Percentiles rank a stretch among this genome's conserved stretches.
Conservation (phyloP, 2,113 vertebrate species). For the Ranitomeya imitator region DNA sequence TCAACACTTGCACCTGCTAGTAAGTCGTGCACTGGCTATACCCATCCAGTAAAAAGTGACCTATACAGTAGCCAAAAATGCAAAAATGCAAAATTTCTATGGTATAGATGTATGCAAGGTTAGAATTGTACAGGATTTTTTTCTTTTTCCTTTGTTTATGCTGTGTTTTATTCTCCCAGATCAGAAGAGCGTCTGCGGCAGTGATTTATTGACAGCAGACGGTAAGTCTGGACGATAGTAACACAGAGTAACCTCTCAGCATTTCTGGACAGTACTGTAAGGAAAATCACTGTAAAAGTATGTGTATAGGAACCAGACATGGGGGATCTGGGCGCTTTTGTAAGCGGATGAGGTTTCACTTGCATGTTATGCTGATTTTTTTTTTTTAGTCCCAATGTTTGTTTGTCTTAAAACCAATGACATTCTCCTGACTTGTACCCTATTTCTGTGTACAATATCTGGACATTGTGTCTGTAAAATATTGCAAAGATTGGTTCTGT, state of each 20-base stretch:
- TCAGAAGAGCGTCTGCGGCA: background rate
- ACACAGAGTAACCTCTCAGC: slow-evolving; percentile 16
- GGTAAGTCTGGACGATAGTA: background rate
- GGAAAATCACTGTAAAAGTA: slow-evolving; percentile 1
- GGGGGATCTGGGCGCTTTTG: background rate
- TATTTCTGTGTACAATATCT: slow-evolving; percentile 54
- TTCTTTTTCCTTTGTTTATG: background rate
- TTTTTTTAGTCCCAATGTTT: background rate
- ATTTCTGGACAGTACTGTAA: background rate
- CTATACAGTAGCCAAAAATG: background rate
- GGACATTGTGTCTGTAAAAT: slow-evolving; percentile 52
- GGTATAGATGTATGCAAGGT: background rate
- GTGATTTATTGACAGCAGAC: slow-evolving; percentile 2
- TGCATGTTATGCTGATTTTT: background rate
- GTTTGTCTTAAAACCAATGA: slow-evolving; percentile 33
- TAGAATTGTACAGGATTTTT: background rate
- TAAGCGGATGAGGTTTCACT: slow-evolving; percentile 4
- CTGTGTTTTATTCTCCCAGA: background rate
- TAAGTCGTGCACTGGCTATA: too few relatives aligned
- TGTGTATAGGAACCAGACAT: slow-evolving; percentile 17
- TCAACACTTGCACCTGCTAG: background rate
- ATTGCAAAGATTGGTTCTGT: slow-evolving; percentile 37
- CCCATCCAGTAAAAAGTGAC: too few relatives aligned
- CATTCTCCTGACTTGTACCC: slow-evolving; percentile 33
- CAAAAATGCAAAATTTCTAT: background rate